Evolutionary conservation across 2,888 invertebrate genomes (phyloP), one percentile per base, ranked within the genome.

Genomic region (Microctonus brassicae): DNA sequence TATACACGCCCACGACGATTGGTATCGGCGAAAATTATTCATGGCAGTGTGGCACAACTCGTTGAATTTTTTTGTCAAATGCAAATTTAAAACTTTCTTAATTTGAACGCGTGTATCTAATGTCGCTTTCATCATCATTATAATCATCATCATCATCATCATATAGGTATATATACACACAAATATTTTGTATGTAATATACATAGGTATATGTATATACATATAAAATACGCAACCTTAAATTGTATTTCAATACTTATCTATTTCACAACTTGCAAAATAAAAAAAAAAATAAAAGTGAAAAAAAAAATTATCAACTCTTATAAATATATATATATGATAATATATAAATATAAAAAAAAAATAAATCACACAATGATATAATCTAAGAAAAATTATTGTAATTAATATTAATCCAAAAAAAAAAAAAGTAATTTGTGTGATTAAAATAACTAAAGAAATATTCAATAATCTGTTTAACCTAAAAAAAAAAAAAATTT

Each of bases 1-100:
- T 20, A 17, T 47, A 47, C 17, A 77, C 75, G 73, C 71, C 69
- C 73, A 69, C 68, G 67, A 72, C 69, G 67, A 73, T 73, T 73
- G 73, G 42, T 58, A 58, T 39, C 63, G 24, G 26, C 39, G 39
- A 62, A 67, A 66, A 69, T 52, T 55, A 53, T 53, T 53, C 34
- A 53, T n/a, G 13, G 24, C 53, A 34, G n/a, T n/a, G 33, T 58
- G 58, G 33, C 58, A 33, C 34, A 58, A 34, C 58, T 13, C 29
- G 17, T 58, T 58, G 58, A 58, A 58, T n/a, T n/a, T 58, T 58
- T 52, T 52, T 47, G 47, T 63, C 65, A 65, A 65, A 55, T 33
- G 55, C 33, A 39, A 29, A 17, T 52, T 52, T 64, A n/a, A 24
- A 42, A 42, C 26, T 64, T 64, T 42, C 39, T 64, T 62, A 34